Evolutionary conservation across 92 coral and sea anemone genomes (phyloP).

Genomic region (Ricordea florida): DNA sequence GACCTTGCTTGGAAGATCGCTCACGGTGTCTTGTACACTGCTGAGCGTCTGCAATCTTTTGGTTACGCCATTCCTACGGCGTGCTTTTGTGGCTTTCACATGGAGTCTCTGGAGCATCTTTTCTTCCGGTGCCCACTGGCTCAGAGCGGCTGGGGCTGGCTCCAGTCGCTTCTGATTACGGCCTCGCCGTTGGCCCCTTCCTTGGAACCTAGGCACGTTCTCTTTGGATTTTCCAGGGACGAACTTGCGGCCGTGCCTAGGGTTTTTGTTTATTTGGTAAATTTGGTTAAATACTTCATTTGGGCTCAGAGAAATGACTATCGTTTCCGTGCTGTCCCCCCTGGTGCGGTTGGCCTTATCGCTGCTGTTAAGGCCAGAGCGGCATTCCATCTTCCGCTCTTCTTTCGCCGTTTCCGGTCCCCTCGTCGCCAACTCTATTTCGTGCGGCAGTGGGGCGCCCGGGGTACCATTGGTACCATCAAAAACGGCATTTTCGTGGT

Average conservation of each 20-base stretch:
- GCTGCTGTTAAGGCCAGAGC: neutral
- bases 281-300: neutral
- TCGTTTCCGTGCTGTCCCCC: constrained; percentile 12
- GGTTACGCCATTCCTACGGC: neutral
- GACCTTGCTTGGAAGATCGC: constrained; percentile 31
- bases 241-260: neutral
- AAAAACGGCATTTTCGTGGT: neutral
- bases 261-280: neutral
- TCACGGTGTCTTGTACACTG: constrained; percentile 34
- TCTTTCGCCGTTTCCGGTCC: neutral
- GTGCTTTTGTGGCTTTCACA: constrained; percentile 5
- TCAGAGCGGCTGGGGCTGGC: constrained; percentile 5
- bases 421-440: neutral
- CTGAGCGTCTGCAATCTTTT: neutral
- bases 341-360: neutral
- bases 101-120: constrained; percentile 3
- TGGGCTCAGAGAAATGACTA: constrained; percentile 1
- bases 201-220: neutral
- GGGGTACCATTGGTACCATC: neutral
- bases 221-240: constrained; percentile 15
- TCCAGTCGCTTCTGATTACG: neutral
- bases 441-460: neutral
- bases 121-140: constrained; percentile 9
- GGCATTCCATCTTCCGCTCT: neutral
- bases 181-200: neutral